A percentile compares a stretch with the other conserved stretches of the same genome.
These are phyloP conservation scores for Stercorarius parasiticus DNA, from an alignment of 2,113 vertebrate species.

Conservation along the genomic window DNA sequence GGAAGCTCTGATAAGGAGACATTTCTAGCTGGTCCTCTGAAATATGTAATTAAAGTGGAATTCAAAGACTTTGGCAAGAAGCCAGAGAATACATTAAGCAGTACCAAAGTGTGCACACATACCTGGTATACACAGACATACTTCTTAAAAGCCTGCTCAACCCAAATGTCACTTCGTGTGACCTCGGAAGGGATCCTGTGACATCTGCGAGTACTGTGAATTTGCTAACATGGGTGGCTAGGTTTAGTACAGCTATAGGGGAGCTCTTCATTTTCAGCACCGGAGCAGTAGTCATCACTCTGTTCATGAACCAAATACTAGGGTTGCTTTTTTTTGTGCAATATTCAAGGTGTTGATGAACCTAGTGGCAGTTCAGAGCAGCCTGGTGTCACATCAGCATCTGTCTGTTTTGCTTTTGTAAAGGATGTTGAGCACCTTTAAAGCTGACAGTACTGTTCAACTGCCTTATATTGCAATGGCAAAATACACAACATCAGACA, in stretches of 20 bases:
- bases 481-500: neutral
- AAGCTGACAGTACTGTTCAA: neutral
- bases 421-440: neutral
- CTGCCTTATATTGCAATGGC: neutral
- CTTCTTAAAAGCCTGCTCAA: neutral
- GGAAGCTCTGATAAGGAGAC: neutral
- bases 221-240: neutral
- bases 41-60: neutral
- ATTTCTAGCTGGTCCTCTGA: neutral
- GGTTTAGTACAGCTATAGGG: neutral
- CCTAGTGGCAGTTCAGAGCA: neutral
- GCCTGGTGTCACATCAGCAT: neutral
- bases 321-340: rapidly evolving
- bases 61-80: neutral
- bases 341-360: neutral
- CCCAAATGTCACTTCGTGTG: neutral
- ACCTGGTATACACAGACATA: neutral
- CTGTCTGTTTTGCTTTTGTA: neutral
- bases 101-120: neutral
- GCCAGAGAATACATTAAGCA: neutral
- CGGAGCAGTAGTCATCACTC: neutral
- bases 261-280: neutral
- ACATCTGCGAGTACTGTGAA: neutral
- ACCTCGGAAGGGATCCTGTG: neutral
- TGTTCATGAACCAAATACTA: neutral